Evolutionary conservation across 1,140 invertebrate species (phyloP).

Genomic region (Calephelis virginiensis): DNA sequence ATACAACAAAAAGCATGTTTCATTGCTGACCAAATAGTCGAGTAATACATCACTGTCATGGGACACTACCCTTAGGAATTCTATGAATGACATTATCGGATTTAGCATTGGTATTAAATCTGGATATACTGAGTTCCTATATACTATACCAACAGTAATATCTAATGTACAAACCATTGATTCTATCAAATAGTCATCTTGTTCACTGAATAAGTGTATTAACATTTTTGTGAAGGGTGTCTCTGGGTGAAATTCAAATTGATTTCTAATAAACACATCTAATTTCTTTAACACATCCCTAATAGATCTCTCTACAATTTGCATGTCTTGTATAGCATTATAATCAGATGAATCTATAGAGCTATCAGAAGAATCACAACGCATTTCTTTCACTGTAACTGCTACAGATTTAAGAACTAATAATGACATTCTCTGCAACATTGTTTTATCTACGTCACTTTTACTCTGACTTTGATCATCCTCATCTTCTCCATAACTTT

Average conservation of each 20-base stretch:
- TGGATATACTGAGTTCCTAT: slow-evolving; percentile 87
- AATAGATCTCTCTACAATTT: slow-evolving; percentile 91
- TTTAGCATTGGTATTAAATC: slow-evolving; percentile 89
- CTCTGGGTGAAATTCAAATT: slow-evolving; percentile 91
- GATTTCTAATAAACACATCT: slow-evolving; percentile 89
- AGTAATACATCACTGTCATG: slow-evolving; percentile 90
- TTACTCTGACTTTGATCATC: slow-evolving; percentile 49
- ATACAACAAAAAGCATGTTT: slow-evolving; percentile 94
- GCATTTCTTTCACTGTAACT: slow-evolving; percentile 92
- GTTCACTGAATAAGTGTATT: slow-evolving; percentile 92
- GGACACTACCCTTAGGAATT: slow-evolving; percentile 90
- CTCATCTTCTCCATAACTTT: slow-evolving; percentile 64
- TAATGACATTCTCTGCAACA: slow-evolving; percentile 91
- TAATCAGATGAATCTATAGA: slow-evolving; percentile 89
- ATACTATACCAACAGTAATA: slow-evolving; percentile 90
- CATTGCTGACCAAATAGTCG: slow-evolving; percentile 93
- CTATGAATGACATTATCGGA: slow-evolving; percentile 89
- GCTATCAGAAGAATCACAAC: slow-evolving; percentile 90
- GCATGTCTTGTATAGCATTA: slow-evolving; percentile 93
- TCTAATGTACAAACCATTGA: slow-evolving; percentile 95
- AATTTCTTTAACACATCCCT: slow-evolving; percentile 89
- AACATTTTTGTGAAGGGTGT: slow-evolving; percentile 92
- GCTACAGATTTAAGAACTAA: slow-evolving; percentile 93
- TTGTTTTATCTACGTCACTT: slow-evolving; percentile 81
- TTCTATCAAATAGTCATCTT: slow-evolving; percentile 94